phyloP scores from a whole-genome alignment of 2,888 invertebrate species.

The Diaphora mendica region DNA sequence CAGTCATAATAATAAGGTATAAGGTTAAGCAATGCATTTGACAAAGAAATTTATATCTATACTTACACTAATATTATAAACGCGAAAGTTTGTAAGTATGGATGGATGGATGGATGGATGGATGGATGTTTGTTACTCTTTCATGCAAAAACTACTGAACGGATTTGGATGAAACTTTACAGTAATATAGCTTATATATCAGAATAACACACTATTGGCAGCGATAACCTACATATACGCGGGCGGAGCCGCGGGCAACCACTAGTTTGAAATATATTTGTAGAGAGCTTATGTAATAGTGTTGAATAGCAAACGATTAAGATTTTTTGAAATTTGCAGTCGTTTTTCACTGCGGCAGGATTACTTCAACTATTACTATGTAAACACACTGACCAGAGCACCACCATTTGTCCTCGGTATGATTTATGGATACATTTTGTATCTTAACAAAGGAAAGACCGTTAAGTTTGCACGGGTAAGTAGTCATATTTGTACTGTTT shows the following conservation, averaged over 20 bases:
- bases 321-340: constrained; percentile 33
- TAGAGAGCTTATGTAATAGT: not conserved
- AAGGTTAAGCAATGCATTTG: not conserved
- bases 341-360: constrained; percentile 43
- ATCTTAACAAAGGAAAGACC: constrained; percentile 57
- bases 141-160: too few relatives aligned
- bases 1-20: not conserved
- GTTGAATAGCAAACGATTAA: too few relatives aligned
- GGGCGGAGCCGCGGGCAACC: too few relatives aligned
- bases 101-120: too few relatives aligned
- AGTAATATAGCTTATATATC: too few relatives aligned
- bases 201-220: too few relatives aligned
- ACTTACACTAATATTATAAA: too few relatives aligned
- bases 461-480: constrained; percentile 57
- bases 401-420: constrained; percentile 72
- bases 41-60: not conserved
- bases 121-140: too few relatives aligned
- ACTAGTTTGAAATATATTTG: not conserved
- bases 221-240: too few relatives aligned
- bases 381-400: constrained; percentile 66
- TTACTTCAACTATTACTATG: constrained; percentile 60
- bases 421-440: constrained; percentile 67
- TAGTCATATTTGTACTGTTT: constrained; percentile 3
- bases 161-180: too few relatives aligned
- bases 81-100: too few relatives aligned